phyloP scores from a whole-genome alignment of 2,888 invertebrate species.

The Xanthia togata region DNA sequence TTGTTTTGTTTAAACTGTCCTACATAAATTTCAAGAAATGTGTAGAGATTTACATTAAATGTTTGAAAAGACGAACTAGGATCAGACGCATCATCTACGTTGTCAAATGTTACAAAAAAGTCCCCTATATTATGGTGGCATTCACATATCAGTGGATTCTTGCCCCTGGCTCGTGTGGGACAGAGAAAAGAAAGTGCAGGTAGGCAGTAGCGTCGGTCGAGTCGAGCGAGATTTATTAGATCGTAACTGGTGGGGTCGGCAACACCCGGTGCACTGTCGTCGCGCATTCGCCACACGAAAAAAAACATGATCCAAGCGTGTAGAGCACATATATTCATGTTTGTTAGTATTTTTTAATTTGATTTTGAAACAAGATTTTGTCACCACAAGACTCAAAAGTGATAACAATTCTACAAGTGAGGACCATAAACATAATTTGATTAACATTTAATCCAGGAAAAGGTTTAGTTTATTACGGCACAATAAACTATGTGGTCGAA shows the following conservation, averaged over 20 bases:
- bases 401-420: slow-evolving; percentile 1
- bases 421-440: neutral
- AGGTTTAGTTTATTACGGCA: neutral
- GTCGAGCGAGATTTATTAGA: slow-evolving; percentile 87
- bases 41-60: slow-evolving; percentile 48
- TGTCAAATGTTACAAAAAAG: slow-evolving; percentile 76
- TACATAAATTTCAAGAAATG: slow-evolving; percentile 60
- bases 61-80: slow-evolving; percentile 41
- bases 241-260: slow-evolving; percentile 87
- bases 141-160: slow-evolving; percentile 76
- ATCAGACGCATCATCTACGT: slow-evolving; percentile 58
- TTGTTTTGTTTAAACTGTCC: slow-evolving; percentile 60
- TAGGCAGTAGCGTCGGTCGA: slow-evolving; percentile 80
- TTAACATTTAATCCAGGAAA: slow-evolving; percentile 3
- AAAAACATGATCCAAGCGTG: slow-evolving; percentile 62
- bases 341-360: slow-evolving; percentile 38
- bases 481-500: neutral
- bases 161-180: slow-evolving; percentile 80
- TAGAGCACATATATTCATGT: slow-evolving; percentile 45
- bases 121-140: slow-evolving; percentile 74
- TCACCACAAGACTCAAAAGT: neutral
- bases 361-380: slow-evolving; percentile 1
- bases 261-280: slow-evolving; percentile 78
- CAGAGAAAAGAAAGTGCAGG: slow-evolving; percentile 90
- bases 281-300: slow-evolving; percentile 74